Evolutionary conservation across 2,888 invertebrate species (phyloP).

Genomic region (Phrixothrix hirtus): DNA sequence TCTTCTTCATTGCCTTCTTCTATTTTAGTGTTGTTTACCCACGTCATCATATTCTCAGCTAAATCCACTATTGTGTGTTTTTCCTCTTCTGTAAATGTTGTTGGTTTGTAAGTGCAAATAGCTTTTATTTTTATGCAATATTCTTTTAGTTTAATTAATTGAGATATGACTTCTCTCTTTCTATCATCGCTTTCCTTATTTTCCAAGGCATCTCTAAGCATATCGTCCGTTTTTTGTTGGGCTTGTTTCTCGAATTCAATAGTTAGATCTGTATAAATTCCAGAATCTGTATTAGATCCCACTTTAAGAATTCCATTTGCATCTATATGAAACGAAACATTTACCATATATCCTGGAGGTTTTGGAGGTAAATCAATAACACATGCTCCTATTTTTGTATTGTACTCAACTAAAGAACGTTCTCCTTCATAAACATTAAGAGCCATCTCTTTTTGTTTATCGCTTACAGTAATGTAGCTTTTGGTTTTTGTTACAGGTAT

Average conservation of each 20-base stretch:
- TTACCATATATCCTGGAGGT: conserved; percentile 9
- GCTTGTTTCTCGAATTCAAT: conserved; percentile 7
- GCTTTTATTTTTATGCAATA: conserved; percentile 13
- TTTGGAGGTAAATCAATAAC: conserved; percentile 3
- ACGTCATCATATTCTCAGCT: neutral
- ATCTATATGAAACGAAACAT: conserved; percentile 11
- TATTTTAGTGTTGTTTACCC: conserved; percentile 1
- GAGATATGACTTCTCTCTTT: conserved; percentile 2
- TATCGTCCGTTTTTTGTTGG: conserved; percentile 1
- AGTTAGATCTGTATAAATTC: conserved; percentile 3
- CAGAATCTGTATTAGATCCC: conserved; percentile 1
- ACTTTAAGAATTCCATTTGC: conserved; percentile 12
- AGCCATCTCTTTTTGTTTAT: conserved; percentile 27
- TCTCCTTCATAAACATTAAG: conserved; percentile 36
- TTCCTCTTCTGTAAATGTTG: conserved; percentile 1
- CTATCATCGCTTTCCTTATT: conserved; percentile 1
- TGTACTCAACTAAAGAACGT: conserved; percentile 17
- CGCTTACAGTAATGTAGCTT: conserved; percentile 17
- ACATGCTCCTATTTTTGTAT: conserved; percentile 17
- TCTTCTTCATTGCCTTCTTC: neutral
- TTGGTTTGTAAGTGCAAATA: conserved; percentile 4
- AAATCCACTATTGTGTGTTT: neutral
- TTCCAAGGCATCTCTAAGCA: conserved; percentile 1
- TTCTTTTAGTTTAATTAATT: conserved; percentile 3
- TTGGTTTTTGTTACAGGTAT: conserved; percentile 59